Base-by-base conservation (phyloP, 1,140 invertebrate genomes). In the Zaprionus camerounensis region DNA sequence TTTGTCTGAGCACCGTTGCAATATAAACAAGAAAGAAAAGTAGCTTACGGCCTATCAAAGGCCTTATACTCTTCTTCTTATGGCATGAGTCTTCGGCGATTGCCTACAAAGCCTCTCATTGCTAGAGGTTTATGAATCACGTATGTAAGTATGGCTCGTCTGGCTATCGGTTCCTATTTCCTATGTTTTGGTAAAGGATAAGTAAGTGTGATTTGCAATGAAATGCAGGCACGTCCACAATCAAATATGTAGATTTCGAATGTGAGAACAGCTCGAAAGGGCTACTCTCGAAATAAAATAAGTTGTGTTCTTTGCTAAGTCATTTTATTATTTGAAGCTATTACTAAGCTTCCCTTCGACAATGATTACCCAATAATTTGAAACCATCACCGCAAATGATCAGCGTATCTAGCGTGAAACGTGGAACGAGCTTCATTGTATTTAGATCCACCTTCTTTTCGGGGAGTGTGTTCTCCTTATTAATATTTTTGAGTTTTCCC, bases 391-490 rank as follows among this genome's bases (percentile, higher is more conserved):
- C 53, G 44, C 84, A 88, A 5, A 62, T 44, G 13, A 17, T 57
- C 7, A 69, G 6, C 3, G 81, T 57, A 9, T 84, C 84, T 26
- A 88, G 72, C 12, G 70, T 66, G 36, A 84, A 79, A 17, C 84
- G 71, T 1, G 78, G 81, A n/a, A 58, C 63, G 26, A 88, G 51
- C 7, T 59, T 24, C 20, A 56, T 12, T 7, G 13, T 3, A 31
- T 6, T 69, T 22, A 7, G 9, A 6, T 11, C 31, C 22, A 15
- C 5, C 20, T 24, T 22, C 12, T 13, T 24, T 24, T 9, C n/a
- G 7, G 41, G n/a, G 1, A 51, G 20, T 24, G 22, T 51, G 4
- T 24, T 51, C 46, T 20, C 24, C 24, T 3, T 24, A 26, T 26
- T 22, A 2, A 13, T 51, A 2, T 51, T 24, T 12, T 22, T 51